These are phyloP conservation scores for Rhea pennata DNA, from an alignment of 2,113 vertebrate species.

Conservation along the genomic window DNA sequence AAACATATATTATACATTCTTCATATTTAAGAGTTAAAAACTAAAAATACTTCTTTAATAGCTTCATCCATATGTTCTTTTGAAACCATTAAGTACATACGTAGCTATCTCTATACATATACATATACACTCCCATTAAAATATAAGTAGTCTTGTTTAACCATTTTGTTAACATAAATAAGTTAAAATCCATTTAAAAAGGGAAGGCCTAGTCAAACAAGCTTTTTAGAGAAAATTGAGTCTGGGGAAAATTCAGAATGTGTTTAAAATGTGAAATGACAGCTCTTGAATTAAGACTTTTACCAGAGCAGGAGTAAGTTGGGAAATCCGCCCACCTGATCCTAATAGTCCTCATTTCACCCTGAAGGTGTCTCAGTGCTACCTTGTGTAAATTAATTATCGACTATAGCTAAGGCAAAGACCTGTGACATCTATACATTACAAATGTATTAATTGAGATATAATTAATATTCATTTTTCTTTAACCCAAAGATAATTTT, in stretches of 20 bases:
- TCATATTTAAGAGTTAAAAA: neutral
- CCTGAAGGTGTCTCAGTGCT: neutral
- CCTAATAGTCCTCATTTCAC: neutral
- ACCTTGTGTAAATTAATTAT: slow-evolving; percentile 19
- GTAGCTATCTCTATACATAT: neutral
- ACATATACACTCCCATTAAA: neutral
- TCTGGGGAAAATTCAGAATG: neutral
- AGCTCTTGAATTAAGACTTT: neutral
- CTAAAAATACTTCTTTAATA: neutral
- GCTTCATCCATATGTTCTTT: neutral
- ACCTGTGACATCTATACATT: neutral
- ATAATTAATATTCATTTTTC: neutral
- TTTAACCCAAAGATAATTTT: neutral
- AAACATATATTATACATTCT: neutral
- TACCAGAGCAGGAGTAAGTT: neutral
- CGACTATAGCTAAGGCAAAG: neutral
- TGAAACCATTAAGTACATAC: neutral
- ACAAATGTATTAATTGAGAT: neutral
- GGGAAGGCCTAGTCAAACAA: neutral
- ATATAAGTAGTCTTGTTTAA: neutral
- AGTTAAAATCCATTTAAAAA: too few species aligned
- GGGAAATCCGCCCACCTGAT: neutral
- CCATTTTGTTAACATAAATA: neutral
- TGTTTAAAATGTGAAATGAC: neutral
- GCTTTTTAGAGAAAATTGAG: neutral